Evolutionary conservation across 1,140 invertebrate genomes (phyloP).

Genomic region (Leptonema lineaticorne): DNA sequence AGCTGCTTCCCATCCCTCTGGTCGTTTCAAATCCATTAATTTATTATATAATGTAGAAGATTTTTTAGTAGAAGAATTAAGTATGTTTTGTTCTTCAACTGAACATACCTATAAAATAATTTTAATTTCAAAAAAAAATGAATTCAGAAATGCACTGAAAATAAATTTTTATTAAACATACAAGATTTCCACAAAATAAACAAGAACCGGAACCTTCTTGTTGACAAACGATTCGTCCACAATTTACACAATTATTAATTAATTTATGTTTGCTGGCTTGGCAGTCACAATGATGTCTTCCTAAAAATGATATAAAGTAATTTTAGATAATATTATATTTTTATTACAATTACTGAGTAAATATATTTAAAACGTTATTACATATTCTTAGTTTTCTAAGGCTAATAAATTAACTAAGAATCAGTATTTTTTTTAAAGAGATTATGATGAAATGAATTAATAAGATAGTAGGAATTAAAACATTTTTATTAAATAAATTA

Average conservation of each 20-base stretch:
- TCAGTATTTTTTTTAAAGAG: constrained; percentile 34
- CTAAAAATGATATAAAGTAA: constrained; percentile 52
- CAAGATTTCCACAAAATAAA: constrained; percentile 84
- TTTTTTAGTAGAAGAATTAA: constrained; percentile 68
- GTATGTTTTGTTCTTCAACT: constrained; percentile 68
- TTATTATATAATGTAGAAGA: constrained; percentile 68
- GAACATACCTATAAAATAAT: constrained; percentile 64
- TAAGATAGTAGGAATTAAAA: not conserved
- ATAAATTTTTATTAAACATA: constrained; percentile 48
- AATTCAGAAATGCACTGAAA: not conserved
- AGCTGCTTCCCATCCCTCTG: constrained; percentile 66
- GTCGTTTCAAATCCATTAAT: constrained; percentile 64
- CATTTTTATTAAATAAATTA: not conserved
- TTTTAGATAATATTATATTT: constrained; percentile 7
- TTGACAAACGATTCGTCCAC: constrained; percentile 92
- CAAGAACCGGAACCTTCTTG: constrained; percentile 97
- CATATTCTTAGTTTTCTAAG: too few species aligned
- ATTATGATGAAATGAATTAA: not conserved
- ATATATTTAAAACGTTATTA: too few species aligned
- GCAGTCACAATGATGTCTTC: constrained; percentile 86
- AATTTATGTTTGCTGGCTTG: constrained; percentile 88
- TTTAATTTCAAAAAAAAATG: not conserved
- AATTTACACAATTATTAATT: constrained; percentile 91
- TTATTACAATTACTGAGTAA: constrained; percentile 37
- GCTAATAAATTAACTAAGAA: too few species aligned